Base-by-base conservation (phyloP, 64 coral and sea anemone genomes). In the Hydrozoanthus tunicans region DNA sequence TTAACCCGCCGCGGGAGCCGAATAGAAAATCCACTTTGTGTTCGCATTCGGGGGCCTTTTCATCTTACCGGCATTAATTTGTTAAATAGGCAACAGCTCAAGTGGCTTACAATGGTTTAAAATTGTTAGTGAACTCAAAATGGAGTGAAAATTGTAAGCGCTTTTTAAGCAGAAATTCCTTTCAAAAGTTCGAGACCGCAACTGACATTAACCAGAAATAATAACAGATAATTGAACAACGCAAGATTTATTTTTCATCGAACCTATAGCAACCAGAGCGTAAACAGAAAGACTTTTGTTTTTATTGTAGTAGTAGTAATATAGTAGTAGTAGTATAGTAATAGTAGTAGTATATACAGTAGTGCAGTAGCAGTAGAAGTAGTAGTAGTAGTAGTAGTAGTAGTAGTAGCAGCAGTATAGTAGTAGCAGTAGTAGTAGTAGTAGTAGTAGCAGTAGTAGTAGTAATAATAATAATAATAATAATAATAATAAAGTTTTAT, bases 21-120 rank as follows among this genome's bases (percentile, higher is more conserved):
- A 52, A 83, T 51, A 68, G 62, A 64, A 83, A 83, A 67, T 83
- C 81, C 61, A 83, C 81, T 83, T 83, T 83, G 14, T 9, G 27
- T 66, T 83, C 12, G 7, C 81, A 51, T 32, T 64, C 32, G 32
- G 9, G 32, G 62, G 3, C 53, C 62, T 56, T 66, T 83, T 83
- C 17, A 83, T 67, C 81, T 83, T 62, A 20, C 81, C 61, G 81
- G 53, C 81, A 7, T 60, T 5, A 7, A 14, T 83, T 60, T 43
- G 62, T 64, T 32, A 83, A 83, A 83, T 6, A 43, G 12, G 4
- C 43, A 65, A 11, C 17, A 53, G 9, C 61, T 82, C 61, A 82
- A 82, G 81, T 64, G 62, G 62, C 15, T 9, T 67, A 52, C 32
- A 32, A 3, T 14, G 51, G 81, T 58, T 78, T 77, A 51, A 66